Base-by-base conservation (phyloP, 1,140 invertebrate species). In the Rhyzopertha dominica region DNA sequence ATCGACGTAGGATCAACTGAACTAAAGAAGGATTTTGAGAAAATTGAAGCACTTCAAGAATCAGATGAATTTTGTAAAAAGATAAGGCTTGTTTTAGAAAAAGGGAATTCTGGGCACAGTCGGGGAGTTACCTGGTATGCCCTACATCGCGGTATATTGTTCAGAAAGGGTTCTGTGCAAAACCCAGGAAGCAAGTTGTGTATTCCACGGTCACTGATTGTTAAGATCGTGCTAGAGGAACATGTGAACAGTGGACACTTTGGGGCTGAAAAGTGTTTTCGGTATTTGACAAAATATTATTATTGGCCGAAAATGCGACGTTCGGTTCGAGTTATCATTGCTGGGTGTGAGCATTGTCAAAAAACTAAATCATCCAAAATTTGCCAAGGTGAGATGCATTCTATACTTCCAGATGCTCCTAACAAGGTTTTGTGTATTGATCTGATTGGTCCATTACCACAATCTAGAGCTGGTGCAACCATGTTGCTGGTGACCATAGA, bases 161-260 rank as follows among this genome's bases (percentile, higher is more conserved):
- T 40, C 20, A 28, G 22, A 7, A 24, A n/a, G 13, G 37, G 22
- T 7, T 5, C 5, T n/a, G 19, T n/a, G 13, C 13, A n/a, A 2
- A 35, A 35, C 13, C 13, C 14, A 7, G 37, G 37, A 5, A 26
- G 12, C 18, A 40, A 40, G 18, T 13, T 40, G 5, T 35, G 32
- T 29, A 24, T 40, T 13, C 37, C 37, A 3, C 5, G 7, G 12
- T 17, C 13, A n/a, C 10, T 13, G 16, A 12, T 40, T 7, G 22
- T 26, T 9, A 9, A n/a, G 13, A 13, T 40, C 13, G 14, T 40
- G 5, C 14, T 2, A 29, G n/a, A 10, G 14, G 20, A 40, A 18
- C 37, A 40, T 29, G 37, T 10, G 10, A 24, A 35, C n/a, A n/a
- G n/a, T 13, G 39, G 39, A n/a, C 39, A 41, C 24, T 41, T 41